Percentiles rank a stretch among this genome's conserved stretches.
phyloP scores from a whole-genome alignment of 1,140 invertebrate genomes.

The Dryas iulia region DNA sequence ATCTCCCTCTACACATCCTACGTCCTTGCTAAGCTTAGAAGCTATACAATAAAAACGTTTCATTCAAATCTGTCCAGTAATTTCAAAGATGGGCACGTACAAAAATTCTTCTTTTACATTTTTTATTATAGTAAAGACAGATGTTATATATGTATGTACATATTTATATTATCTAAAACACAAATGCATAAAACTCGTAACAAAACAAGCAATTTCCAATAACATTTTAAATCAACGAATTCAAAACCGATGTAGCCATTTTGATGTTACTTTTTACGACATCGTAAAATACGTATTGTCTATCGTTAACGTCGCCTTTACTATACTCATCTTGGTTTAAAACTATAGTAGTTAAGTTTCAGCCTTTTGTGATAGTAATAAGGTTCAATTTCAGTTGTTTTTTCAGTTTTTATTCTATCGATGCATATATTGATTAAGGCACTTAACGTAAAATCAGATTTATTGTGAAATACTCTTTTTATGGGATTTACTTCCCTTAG shows the following conservation, averaged over 20 bases:
- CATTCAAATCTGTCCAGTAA: too few relatives aligned
- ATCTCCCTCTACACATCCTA: too few relatives aligned
- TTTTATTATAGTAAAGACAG: too few relatives aligned
- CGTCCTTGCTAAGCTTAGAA: too few relatives aligned
- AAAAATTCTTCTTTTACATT: too few relatives aligned
- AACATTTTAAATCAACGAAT: conserved; percentile 5
- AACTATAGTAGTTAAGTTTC: neutral
- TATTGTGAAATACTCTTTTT: conserved; percentile 14
- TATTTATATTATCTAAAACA: too few relatives aligned
- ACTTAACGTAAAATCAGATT: conserved; percentile 16
- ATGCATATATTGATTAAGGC: conserved; percentile 8
- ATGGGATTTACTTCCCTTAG: neutral
- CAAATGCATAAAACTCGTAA: neutral
- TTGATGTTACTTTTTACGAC: conserved; percentile 36
- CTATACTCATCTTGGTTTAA: conserved; percentile 24
- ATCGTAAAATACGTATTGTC: conserved; percentile 37
- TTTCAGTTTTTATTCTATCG: conserved; percentile 1
- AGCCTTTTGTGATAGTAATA: neutral
- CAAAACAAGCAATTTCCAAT: neutral
- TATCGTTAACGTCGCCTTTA: conserved; percentile 34
- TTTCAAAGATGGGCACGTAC: too few relatives aligned
- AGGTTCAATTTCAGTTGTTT: conserved; percentile 1
- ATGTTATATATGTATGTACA: too few relatives aligned
- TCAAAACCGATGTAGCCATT: conserved; percentile 21
- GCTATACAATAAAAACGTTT: too few relatives aligned